Percentiles rank a stretch among this genome's conserved stretches.
Evolutionary conservation across 2,113 vertebrate species (phyloP).

Genomic region (Delphinapterus leucas): DNA sequence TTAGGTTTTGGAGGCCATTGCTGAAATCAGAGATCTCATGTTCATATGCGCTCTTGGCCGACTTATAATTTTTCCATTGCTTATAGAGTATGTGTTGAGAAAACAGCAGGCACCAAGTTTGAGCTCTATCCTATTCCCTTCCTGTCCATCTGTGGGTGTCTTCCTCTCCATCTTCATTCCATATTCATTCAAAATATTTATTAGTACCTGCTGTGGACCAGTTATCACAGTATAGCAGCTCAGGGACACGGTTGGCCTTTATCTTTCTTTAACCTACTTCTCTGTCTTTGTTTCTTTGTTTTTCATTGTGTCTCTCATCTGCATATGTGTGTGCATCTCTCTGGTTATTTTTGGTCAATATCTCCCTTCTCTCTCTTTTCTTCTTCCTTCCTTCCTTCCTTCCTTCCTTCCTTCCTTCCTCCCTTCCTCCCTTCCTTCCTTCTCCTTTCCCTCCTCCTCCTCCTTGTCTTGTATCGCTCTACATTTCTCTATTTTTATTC

Average conservation of each 20-base stretch:
- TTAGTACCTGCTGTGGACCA: not conserved
- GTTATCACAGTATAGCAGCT: not conserved
- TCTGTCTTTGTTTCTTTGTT: not conserved
- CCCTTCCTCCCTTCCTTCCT: not conserved
- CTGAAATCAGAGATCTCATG: not conserved
- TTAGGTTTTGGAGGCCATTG: conserved; percentile 14
- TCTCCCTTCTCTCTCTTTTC: not conserved
- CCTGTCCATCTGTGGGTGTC: not conserved
- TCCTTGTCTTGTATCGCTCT: not conserved
- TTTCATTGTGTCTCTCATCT: not conserved
- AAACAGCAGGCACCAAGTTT: not conserved
- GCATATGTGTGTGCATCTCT: not conserved
- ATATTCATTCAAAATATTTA: not conserved
- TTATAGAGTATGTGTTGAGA: not conserved
- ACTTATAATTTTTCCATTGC: conserved; percentile 44
- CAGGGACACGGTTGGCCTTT: not conserved
- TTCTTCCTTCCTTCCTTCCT: not conserved
- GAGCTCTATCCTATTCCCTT: not conserved
- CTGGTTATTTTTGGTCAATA: not conserved
- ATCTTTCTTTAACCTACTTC: not conserved
- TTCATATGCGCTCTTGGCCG: not conserved
- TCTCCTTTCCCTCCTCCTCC: not conserved
- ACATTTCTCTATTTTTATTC: not conserved
- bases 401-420: no score
- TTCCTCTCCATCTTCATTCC: not conserved